These are phyloP conservation scores for Selene dorsalis DNA, from an alignment of 2,797 vertebrate genomes.

Conservation along the genomic window DNA sequence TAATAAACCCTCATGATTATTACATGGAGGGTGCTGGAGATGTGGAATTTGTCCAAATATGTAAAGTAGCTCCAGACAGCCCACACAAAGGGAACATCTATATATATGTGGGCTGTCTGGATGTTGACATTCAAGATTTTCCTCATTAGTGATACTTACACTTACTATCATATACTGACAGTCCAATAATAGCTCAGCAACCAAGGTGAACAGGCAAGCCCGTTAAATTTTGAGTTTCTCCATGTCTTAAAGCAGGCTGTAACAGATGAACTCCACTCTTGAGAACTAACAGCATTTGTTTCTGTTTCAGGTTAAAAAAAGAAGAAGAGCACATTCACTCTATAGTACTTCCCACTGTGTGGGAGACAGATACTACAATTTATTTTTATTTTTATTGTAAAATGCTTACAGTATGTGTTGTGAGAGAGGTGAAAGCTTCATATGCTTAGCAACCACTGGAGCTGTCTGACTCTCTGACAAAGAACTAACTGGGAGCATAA, in stretches of 20 bases:
- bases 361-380: too few species aligned
- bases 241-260: not conserved
- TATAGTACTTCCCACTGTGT: too few species aligned
- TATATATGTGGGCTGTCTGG: not conserved
- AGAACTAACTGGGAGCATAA: too few species aligned
- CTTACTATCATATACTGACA: not conserved
- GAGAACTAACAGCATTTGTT: too few species aligned
- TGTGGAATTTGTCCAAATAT: not conserved
- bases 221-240: not conserved
- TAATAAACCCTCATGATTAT: slow-evolving; percentile 50
- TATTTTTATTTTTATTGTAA: too few species aligned
- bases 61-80: not conserved
- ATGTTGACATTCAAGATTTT: not conserved
- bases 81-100: not conserved
- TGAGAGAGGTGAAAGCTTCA: too few species aligned
- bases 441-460: too few species aligned
- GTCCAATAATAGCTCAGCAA: not conserved
- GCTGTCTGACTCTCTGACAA: too few species aligned
- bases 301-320: too few species aligned
- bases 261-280: not conserved
- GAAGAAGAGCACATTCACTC: too few species aligned
- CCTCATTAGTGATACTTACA: not conserved
- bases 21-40: slow-evolving; percentile 28
- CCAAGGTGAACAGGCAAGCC: not conserved
- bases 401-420: too few species aligned